Evolutionary conservation across 2,113 vertebrate species (phyloP), one percentile per base, ranked within the genome.

Genomic region (Aphelocoma coerulescens): DNA sequence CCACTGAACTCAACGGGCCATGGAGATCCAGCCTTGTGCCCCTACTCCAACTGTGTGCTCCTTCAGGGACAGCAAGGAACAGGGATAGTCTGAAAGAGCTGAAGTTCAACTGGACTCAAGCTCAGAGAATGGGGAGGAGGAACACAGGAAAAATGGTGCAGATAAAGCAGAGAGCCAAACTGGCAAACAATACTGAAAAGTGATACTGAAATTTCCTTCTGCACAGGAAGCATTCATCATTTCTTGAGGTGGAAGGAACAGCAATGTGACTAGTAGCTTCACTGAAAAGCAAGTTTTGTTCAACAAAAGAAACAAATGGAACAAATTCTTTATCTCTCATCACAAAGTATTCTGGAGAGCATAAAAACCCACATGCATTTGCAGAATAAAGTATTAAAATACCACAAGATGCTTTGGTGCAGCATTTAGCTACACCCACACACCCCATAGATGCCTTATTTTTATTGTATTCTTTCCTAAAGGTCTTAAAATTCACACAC

Each of bases 81-180:
- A 8, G 0, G 16, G 32, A 75, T 0, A 13, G 44, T 6, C 52
- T 9, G 7, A 33, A 22, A n/a, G 3, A 68, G 62, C 10, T 0
- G 0, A 44, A 11, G 19, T 7, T 32, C 49, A 41, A 3, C 33
- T 13, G 16, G 8, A 21, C 41, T 44, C 4, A 0, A 20, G 35
- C 23, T 75, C 43, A 21, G 44, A 49, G 3, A 46, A 28, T 0
- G 0, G 21, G 30, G 17, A 52, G 17, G 10, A 61, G 21, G 37
- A 5, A 69, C 10, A 11, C 2, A 1, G 14, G 27, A 15, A 4
- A 28, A 85, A 24, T 3, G n/a, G 17, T 20, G 20, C 32, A 51
- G 35, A 30, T 10, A 43, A 82, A 49, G 12, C 17, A 82, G 10
- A 79, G 54, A 67, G 26, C 11, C 46, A 57, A 63, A 59, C 23